These are phyloP conservation scores for Cabera pusaria DNA, from an alignment of 2,888 invertebrate genomes.

Conservation along the genomic window DNA sequence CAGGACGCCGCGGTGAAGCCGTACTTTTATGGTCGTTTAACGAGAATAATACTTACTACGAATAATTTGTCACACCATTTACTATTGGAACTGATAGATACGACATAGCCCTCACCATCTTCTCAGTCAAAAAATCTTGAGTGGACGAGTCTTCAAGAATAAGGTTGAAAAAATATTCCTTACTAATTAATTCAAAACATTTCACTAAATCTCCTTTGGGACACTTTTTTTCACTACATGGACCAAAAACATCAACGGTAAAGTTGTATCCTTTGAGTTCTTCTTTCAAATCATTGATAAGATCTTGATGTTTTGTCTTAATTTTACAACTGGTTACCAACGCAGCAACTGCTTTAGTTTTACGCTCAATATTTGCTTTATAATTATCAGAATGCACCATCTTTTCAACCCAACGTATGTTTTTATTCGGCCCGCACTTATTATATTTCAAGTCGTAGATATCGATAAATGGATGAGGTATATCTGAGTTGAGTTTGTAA, in stretches of 20 bases:
- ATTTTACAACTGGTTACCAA: conserved; percentile 54
- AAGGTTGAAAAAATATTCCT: conserved; percentile 61
- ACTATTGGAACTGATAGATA: conserved; percentile 61
- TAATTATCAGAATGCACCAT: conserved; percentile 44
- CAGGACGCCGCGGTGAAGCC: too few relatives aligned
- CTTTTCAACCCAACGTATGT: conserved; percentile 49
- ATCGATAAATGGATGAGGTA: conserved; percentile 59
- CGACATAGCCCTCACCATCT: conserved; percentile 51
- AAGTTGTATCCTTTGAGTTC: conserved; percentile 59
- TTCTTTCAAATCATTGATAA: conserved; percentile 47
- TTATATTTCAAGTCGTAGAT: conserved; percentile 45
- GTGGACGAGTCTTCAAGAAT: conserved; percentile 58
- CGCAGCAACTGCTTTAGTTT: conserved; percentile 64
- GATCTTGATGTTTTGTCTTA: conserved; percentile 50
- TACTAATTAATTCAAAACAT: conserved; percentile 59
- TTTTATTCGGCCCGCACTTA: conserved; percentile 52
- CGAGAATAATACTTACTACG: conserved; percentile 62
- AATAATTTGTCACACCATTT: conserved; percentile 53
- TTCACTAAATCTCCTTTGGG: conserved; percentile 41
- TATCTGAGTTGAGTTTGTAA: conserved; percentile 64
- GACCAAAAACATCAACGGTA: conserved; percentile 57
- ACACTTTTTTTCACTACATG: conserved; percentile 58
- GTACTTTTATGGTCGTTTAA: too few relatives aligned
- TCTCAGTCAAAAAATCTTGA: conserved; percentile 61
- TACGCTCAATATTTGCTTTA: conserved; percentile 38